Conservation (phyloP, 2,113 vertebrate genomes). For the Corvus hawaiiensis region DNA sequence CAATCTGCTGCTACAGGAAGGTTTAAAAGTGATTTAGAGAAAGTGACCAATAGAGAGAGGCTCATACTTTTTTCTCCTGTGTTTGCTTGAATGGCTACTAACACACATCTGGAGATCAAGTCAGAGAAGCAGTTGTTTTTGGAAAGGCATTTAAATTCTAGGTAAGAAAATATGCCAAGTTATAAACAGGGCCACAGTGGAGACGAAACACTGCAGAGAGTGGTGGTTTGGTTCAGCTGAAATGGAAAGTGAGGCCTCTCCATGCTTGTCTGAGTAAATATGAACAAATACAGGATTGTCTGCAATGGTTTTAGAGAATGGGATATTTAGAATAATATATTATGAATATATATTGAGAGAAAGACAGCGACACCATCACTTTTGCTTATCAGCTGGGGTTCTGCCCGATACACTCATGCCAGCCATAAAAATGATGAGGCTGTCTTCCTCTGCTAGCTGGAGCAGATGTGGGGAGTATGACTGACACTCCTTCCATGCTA, state of each 20-base stretch:
- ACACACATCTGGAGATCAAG: neutral
- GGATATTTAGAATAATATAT: neutral
- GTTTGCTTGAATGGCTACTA: neutral
- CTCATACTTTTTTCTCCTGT: neutral
- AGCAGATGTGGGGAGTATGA: neutral
- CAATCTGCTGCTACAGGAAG: neutral
- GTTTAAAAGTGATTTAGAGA: neutral
- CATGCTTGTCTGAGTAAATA: neutral
- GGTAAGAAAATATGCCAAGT: neutral
- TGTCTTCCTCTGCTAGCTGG: neutral
- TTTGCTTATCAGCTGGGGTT: neutral
- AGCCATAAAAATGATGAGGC: neutral
- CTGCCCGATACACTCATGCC: neutral
- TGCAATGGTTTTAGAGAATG: neutral
- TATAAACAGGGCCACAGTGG: neutral
- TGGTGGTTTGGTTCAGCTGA: neutral
- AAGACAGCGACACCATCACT: fast-evolving
- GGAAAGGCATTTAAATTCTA: neutral
- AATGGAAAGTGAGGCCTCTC: neutral
- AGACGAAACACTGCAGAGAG: neutral
- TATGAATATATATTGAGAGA: neutral
- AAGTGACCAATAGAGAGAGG: neutral
- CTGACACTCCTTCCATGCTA: neutral
- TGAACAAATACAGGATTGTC: neutral
- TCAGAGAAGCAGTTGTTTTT: neutral